Conservation (phyloP, 2,888 invertebrate species). For the Cantharis rufa region DNA sequence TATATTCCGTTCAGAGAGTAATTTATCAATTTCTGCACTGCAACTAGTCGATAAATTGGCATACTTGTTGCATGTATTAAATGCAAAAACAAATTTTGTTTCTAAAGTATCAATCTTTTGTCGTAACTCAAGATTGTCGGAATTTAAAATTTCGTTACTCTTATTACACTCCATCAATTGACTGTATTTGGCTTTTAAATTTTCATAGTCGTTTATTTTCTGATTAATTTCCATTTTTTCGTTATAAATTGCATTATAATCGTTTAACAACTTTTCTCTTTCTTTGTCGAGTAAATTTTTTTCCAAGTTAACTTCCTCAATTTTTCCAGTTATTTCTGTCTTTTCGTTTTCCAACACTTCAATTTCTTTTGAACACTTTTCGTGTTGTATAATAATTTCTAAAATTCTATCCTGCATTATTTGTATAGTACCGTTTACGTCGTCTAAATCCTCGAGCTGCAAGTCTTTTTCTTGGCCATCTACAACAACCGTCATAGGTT, state of each 20-base stretch:
- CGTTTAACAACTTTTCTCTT: slow-evolving; percentile 35
- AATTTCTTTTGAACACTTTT: slow-evolving; percentile 11
- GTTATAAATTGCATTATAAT: slow-evolving; percentile 44
- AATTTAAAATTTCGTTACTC: not conserved
- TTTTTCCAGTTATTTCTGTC: slow-evolving; percentile 37
- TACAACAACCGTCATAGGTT: slow-evolving; percentile 27
- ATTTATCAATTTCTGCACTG: slow-evolving; percentile 28
- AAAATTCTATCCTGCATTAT: not conserved
- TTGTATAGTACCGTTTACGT: slow-evolving; percentile 38
- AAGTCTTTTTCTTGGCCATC: slow-evolving; percentile 29
- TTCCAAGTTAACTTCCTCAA: slow-evolving; percentile 41
- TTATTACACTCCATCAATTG: not conserved
- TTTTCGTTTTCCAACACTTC: slow-evolving; percentile 38
- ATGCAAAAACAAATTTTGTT: slow-evolving; percentile 30
- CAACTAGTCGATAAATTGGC: slow-evolving; percentile 26
- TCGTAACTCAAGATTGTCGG: slow-evolving; percentile 19
- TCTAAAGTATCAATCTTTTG: slow-evolving; percentile 35
- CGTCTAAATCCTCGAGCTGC: not conserved
- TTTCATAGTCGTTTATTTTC: not conserved
- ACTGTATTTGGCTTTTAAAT: slow-evolving; percentile 6
- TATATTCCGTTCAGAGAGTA: slow-evolving; percentile 32
- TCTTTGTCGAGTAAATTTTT: slow-evolving; percentile 29
- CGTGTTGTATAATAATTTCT: slow-evolving; percentile 6
- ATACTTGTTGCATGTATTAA: slow-evolving; percentile 33
- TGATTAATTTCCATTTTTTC: slow-evolving; percentile 39